Base-by-base conservation (phyloP, 2,888 invertebrate species). In the Athalia cordata region DNA sequence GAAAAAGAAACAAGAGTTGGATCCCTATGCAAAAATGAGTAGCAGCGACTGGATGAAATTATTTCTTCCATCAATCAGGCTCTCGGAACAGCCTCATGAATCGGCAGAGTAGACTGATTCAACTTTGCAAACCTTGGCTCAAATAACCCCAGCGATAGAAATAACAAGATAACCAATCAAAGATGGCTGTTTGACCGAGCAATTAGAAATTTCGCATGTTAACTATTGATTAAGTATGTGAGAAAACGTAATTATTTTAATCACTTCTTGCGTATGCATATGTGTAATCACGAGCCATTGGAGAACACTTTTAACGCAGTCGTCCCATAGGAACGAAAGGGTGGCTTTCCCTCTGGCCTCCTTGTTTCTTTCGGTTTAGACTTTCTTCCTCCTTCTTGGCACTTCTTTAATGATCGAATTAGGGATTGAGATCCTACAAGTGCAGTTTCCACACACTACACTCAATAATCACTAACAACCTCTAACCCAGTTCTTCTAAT, bases 231-330 rank as follows among this genome's bases (percentile, higher is more conserved):
- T 64, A 64, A 11, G 45, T 15, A 15, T 4, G n/a, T 64, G 29
- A 64, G 64, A 43, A 64, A 5, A 43, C 29, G 43, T 64, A 7
- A 29, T 11, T 59, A 59, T 15, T n/a, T 29, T 55, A 74, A 61
- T 74, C 74, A 75, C 75, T 75, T 75, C 62, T 75, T n/a, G 61
- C 49, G 11, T 75, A 75, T 13, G 59, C 64, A 13, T 75, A 75
- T 75, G 61, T 29, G 62, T 75, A 75, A 43, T 75, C 75, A n/a
- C 75, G 75, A 61, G 75, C 61, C 75, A 75, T 75, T 52, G 75
- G 52, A 43, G n/a, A 9, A 64, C 49, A 62, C 11, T 61, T 62
- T 50, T 55, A 64, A 50, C 61, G 62, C 75, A 52, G n/a, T n/a
- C 62, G 75, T 75, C 64, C 75, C 75, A 75, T 75, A 62, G 75